Conservation (phyloP, 2,797 vertebrate species). For the Phaenicophaeus curvirostris region DNA sequence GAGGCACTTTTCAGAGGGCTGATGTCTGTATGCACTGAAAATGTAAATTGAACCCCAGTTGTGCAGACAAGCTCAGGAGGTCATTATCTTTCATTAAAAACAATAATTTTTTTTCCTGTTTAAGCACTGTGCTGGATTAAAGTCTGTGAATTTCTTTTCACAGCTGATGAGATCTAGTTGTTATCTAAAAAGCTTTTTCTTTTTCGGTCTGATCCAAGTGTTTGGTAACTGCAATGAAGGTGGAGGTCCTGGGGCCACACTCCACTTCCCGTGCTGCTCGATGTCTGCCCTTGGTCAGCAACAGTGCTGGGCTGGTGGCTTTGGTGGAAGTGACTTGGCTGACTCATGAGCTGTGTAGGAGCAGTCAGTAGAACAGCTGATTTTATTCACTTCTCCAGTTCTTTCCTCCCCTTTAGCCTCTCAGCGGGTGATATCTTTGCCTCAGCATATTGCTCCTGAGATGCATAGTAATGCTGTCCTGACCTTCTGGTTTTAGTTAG, state of each 20-base stretch:
- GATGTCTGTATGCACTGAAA: neutral
- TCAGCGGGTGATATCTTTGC: neutral
- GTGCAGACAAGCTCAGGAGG: neutral
- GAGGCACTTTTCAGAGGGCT: neutral
- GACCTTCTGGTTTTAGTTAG: neutral
- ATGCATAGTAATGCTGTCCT: fast-evolving
- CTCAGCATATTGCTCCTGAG: neutral
- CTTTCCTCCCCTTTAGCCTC: neutral
- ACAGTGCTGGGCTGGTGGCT: neutral
- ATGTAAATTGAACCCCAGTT: neutral
- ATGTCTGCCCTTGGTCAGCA: neutral
- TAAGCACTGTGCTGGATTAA: neutral
- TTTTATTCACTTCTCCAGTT: neutral
- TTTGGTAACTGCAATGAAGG: neutral
- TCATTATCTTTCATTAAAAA: neutral
- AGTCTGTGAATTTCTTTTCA: neutral
- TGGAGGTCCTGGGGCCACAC: neutral
- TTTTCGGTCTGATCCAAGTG: neutral
- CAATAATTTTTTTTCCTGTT: neutral
- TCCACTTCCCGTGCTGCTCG: neutral
- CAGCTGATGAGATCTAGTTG: neutral
- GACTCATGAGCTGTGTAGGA: neutral
- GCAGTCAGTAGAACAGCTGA: neutral
- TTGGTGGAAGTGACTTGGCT: neutral
- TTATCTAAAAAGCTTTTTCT: neutral